Evolutionary conservation across 1,140 invertebrate species (phyloP).

Genomic region (Coelopa frigida): DNA sequence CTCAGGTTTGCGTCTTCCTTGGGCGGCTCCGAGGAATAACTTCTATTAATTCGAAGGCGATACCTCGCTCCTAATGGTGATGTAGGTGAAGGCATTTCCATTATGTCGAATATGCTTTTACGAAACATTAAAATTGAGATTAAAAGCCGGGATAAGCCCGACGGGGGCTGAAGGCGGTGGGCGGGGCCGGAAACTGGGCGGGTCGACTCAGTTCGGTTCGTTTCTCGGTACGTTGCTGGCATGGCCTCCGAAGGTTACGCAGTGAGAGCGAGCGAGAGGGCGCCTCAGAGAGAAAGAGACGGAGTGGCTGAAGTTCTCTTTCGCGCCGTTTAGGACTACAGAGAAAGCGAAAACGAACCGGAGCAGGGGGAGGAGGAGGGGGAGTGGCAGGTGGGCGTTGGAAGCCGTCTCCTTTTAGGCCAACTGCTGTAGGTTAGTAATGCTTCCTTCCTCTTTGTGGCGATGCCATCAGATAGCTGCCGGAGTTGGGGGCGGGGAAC

Average conservation of each 20-base stretch:
- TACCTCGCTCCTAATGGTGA: conserved; percentile 10
- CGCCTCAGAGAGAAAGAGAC: not conserved
- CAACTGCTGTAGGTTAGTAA: conserved; percentile 13
- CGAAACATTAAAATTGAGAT: conserved; percentile 17
- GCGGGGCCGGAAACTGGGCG: not conserved
- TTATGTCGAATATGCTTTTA: conserved; percentile 13
- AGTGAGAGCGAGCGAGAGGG: not conserved
- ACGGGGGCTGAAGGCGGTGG: too few species aligned
- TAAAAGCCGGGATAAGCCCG: conserved; percentile 16
- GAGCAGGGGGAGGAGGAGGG: too few species aligned
- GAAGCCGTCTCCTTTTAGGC: too few species aligned
- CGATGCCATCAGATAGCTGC: too few species aligned
- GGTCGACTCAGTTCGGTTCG: too few species aligned
- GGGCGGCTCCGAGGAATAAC: too few species aligned
- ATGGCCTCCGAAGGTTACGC: too few species aligned
- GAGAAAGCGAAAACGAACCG: conserved; percentile 6
- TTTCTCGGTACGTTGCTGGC: too few species aligned
- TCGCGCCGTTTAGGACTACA: not conserved
- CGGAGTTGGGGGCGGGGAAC: too few species aligned
- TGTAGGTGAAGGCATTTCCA: conserved; percentile 19
- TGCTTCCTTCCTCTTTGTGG: not conserved
- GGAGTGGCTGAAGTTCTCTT: not conserved
- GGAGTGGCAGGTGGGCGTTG: too few species aligned
- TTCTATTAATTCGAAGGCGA: too few species aligned
- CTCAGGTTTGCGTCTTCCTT: too few species aligned